Evolutionary conservation across 1,140 invertebrate species (phyloP).

Genomic region (Halictus rubicundus): DNA sequence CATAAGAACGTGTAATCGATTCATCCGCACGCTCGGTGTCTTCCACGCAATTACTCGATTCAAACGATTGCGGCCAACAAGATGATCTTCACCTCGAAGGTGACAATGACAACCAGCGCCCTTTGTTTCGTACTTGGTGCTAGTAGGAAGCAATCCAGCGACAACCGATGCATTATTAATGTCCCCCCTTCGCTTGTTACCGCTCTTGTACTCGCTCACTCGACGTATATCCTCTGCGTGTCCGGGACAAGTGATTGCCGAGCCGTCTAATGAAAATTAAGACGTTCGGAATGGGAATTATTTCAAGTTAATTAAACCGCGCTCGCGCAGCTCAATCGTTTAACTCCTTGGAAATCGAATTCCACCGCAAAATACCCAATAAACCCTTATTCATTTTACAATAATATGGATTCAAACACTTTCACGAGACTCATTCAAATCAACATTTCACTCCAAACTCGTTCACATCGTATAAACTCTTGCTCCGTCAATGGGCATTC

Average conservation of each 20-base stretch:
- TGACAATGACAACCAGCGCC: slow-evolving; percentile 51
- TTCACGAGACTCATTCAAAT: too few species aligned
- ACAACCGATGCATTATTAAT: slow-evolving; percentile 73
- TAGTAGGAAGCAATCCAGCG: slow-evolving; percentile 68
- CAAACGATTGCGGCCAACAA: slow-evolving; percentile 41
- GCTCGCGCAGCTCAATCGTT: neutral
- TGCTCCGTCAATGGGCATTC: too few species aligned
- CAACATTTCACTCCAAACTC: too few species aligned
- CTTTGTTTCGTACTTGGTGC: slow-evolving; percentile 62
- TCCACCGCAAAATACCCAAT: neutral
- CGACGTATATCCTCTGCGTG: slow-evolving; percentile 64
- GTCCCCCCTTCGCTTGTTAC: slow-evolving; percentile 67
- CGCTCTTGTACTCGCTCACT: slow-evolving; percentile 67
- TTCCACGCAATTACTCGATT: slow-evolving; percentile 23
- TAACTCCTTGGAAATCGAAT: neutral
- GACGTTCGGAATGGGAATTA: slow-evolving; percentile 31
- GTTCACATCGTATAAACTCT: too few species aligned
- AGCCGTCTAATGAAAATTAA: slow-evolving; percentile 42
- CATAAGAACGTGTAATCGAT: slow-evolving; percentile 29
- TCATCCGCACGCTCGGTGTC: slow-evolving; percentile 9
- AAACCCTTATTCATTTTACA: too few species aligned
- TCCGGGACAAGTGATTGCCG: slow-evolving; percentile 35
- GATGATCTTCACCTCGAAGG: slow-evolving; percentile 49
- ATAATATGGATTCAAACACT: too few species aligned
- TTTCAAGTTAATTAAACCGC: slow-evolving; percentile 25